Evolutionary conservation across 1,140 invertebrate species (phyloP), one percentile per base, ranked within the genome.

Genomic region (Lucilia cuprina): DNA sequence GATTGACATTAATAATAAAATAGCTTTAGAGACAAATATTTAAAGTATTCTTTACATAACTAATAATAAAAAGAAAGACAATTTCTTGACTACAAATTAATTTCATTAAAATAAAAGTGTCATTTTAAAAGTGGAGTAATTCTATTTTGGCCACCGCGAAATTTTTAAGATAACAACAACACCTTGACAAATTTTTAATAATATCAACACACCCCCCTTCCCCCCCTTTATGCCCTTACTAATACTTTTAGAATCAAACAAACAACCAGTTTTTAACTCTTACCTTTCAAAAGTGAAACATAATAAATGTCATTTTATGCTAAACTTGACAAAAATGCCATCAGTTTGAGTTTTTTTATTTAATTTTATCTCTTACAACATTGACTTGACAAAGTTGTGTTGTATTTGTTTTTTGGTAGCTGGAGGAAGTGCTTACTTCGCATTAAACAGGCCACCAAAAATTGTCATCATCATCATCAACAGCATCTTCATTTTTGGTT

Each of bases 251-350:
- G n/a, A 65, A 65, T 19, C 17, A 17, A n/a, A 65, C 60, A 65
- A 30, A 1, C 25, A 30, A 3, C 2, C 14, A 60, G 7, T 60
- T 41, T 2, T 5, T 55, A 2, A 14, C 12, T 55, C 50, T 12
- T 17, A 55, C 12, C 13, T 55, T 17, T 17, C 21, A 49, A 21
- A 21, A 80, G 2, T 17, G 50, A 80, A 50, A n/a, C 12, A 25
- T 19, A 80, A 80, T 80, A 80, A 49, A 80, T 80, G 77, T 50
- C 77, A 49, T 80, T 49, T 80, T 50, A 21, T 80, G 41, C 41
- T 49, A 80, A 21, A 49, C 41, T 25, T 80, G 77, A 80, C 77
- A 80, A 80, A 80, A 80, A 80, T 80, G 77, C n/a, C 35, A 80
- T 80, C 41, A 41, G 41, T 41, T 8, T 30, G 1, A n/a, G 5